phyloP scores from a whole-genome alignment of 2,113 vertebrate species.

The Protobothrops flavoviridis region DNA sequence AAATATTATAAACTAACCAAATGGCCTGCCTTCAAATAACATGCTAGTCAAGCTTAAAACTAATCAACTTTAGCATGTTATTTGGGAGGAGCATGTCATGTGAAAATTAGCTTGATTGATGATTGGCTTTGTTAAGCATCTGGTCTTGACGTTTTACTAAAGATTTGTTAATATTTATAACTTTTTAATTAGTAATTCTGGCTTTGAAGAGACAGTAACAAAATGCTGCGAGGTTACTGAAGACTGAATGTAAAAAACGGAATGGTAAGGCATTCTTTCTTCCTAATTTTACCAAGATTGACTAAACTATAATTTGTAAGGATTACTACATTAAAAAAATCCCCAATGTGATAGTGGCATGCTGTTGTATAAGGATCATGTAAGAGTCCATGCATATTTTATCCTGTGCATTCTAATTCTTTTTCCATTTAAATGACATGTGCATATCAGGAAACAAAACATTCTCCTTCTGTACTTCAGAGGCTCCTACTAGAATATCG shows the following conservation, averaged over 20 bases:
- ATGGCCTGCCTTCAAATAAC: background rate
- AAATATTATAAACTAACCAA: background rate
- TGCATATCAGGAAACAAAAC: background rate
- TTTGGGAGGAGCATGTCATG: background rate
- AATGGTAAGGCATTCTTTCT: constrained; percentile 2
- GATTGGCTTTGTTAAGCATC: background rate
- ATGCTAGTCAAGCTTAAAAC: background rate
- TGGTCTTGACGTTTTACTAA: background rate
- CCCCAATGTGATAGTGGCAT: background rate
- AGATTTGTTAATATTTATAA: background rate
- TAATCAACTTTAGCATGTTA: background rate
- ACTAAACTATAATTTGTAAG: background rate
- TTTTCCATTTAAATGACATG: background rate
- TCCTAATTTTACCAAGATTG: constrained; percentile 10
- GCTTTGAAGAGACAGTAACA: constrained; percentile 10
- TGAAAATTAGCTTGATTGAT: background rate
- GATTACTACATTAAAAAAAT: background rate
- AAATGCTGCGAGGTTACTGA: background rate
- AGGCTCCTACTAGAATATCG: background rate
- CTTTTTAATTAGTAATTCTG: background rate
- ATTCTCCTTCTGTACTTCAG: background rate
- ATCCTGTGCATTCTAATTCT: background rate
- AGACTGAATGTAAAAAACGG: constrained; percentile 6
- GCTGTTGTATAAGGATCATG: background rate
- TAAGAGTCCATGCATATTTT: background rate